Conservation (phyloP, 30 jellyfish, hydroid and myxozoan species). For the Turritopsis rubra region DNA sequence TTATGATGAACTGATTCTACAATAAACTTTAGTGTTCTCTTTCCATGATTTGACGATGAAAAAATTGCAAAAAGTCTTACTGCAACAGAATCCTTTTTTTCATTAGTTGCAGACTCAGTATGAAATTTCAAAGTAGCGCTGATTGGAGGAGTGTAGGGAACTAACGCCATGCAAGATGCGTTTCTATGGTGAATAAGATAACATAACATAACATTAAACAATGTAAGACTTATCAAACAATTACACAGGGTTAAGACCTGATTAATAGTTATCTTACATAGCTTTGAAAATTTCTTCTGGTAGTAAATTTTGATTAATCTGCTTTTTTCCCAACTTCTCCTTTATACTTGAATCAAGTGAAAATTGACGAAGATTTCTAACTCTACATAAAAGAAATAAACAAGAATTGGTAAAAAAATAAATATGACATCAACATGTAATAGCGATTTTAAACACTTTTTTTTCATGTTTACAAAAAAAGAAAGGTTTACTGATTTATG, state of each 20-base stretch:
- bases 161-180: background rate
- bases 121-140: background rate
- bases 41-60: too few relatives aligned
- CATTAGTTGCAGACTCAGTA: background rate
- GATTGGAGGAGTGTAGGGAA: constrained; percentile 20
- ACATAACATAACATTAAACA: background rate
- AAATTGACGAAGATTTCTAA: constrained; percentile 9
- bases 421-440: background rate
- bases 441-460: background rate
- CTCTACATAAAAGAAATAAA: too few relatives aligned
- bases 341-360: background rate
- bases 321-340: background rate
- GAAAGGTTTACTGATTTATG: background rate
- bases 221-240: too few relatives aligned
- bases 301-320: background rate
- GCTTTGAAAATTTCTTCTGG: constrained; percentile 16
- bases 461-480: background rate
- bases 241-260: too few relatives aligned
- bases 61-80: too few relatives aligned
- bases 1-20: too few relatives aligned
- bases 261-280: constrained; percentile 18
- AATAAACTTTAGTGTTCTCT: too few relatives aligned
- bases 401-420: background rate
- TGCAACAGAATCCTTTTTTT: background rate
- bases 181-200: background rate